Evolutionary conservation across 2,888 invertebrate genomes (phyloP), one percentile per base, ranked within the genome.

Genomic region (Clistopyga incitator): DNA sequence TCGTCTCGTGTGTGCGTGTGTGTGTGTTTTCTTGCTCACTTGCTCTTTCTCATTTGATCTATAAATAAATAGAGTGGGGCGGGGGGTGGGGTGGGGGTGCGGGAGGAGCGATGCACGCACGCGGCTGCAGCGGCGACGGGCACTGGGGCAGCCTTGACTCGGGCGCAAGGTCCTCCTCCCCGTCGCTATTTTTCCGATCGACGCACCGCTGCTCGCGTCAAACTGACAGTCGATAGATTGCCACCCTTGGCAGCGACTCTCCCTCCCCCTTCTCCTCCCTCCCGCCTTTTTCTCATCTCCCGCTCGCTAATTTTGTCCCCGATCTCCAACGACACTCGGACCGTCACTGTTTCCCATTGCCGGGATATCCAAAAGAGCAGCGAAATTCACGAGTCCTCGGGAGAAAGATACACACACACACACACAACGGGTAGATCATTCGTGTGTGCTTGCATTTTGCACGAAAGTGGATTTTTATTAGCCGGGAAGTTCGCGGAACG

Each of bases 101-200:
- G 38, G 3, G 3, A 10, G 64, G 2, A 68, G 64, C 74, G 77
- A 84, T 84, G 78, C 80, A 72, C 50, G 76, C 76, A 81, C 80
- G 80, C 79, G 80, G 72, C 79, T 65, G 71, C 67, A 71, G 65
- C 23, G 67, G 72, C 76, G 79, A 83, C 72, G 61, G 68, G 15
- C 68, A 74, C 78, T 78, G 61, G 81, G 77, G 25, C 68, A 85
- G 85, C 85, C 85, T 85, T 85, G 85, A 85, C 81, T 81, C 84
- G 79, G 77, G 70, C 72, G 79, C 85, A 85, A 85, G 84, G 84
- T 85, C 85, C 80, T 85, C 85, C 80, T 85, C 85, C 80, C 70
- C 84, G 67, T 77, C 47, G 78, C 79, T 79, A 76, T 83, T 81
- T 74, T 74, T 83, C 81, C 83, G 56, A 78, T 74, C 68, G 78